Evolutionary conservation across 2,888 invertebrate genomes (phyloP).

Genomic region (Cistogaster globosa): DNA sequence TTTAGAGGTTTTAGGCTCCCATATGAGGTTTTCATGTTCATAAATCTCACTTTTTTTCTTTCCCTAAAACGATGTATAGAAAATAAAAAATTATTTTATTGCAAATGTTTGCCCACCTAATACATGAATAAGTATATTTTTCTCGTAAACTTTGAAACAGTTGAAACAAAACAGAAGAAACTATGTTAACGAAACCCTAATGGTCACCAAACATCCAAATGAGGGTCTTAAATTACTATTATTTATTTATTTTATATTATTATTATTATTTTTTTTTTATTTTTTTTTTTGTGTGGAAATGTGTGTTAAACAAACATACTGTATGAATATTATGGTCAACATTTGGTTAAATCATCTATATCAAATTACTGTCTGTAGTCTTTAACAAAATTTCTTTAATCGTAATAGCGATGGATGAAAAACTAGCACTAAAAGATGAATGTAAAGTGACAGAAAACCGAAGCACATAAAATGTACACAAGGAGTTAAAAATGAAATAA

Average conservation of each 20-base stretch:
- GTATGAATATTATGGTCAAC: conserved; percentile 59
- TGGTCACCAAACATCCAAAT: conserved; percentile 51
- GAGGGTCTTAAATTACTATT: conserved; percentile 56
- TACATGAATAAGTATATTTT: not conserved
- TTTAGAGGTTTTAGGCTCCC: no score
- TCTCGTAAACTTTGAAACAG: conserved; percentile 10
- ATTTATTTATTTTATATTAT: no score
- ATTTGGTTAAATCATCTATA: conserved; percentile 55
- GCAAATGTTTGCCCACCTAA: not conserved
- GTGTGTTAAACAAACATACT: conserved; percentile 37
- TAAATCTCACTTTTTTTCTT: no score
- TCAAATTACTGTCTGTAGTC: conserved; percentile 30
- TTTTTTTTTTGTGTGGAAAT: conserved; percentile 24
- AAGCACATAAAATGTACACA: no score
- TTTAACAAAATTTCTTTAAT: conserved; percentile 38
- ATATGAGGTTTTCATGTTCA: no score
- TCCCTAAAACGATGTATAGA: no score
- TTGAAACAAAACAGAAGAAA: conserved; percentile 20
- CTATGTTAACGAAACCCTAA: not conserved
- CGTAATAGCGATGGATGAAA: not conserved
- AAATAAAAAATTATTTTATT: not conserved
- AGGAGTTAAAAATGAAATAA: no score
- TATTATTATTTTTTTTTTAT: no score
- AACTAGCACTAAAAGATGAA: not conserved
- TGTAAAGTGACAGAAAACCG: not conserved